phyloP scores from a whole-genome alignment of 2,797 vertebrate genomes.

The Sebastes nivosus region DNA sequence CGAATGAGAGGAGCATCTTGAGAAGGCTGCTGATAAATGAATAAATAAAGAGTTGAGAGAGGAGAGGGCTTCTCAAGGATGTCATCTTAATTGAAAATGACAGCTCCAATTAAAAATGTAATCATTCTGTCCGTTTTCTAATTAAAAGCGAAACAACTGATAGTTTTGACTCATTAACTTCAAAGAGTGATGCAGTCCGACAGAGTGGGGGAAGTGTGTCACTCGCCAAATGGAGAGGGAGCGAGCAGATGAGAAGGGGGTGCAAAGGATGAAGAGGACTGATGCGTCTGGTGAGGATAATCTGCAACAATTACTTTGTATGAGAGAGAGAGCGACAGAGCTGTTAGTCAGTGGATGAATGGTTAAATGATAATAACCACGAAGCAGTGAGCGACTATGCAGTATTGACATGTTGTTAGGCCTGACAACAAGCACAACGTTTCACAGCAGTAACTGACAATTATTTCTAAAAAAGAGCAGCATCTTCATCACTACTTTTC shows the following conservation, averaged over 20 bases:
- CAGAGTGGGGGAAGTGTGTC: conserved; percentile 62
- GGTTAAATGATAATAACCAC: conserved; percentile 38
- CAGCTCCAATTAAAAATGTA: conserved; percentile 88
- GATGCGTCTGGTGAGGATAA: conserved; percentile 33
- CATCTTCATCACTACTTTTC: conserved; percentile 14
- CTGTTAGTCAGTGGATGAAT: conserved; percentile 26
- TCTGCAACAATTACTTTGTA: conserved; percentile 50
- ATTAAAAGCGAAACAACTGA: conserved; percentile 84
- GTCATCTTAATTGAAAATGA: conserved; percentile 87
- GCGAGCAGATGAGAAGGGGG: conserved; percentile 29
- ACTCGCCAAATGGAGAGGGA: conserved; percentile 48
- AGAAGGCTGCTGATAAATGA: conserved; percentile 60
- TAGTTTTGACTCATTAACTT: conserved; percentile 88
- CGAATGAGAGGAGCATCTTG: conserved; percentile 50
- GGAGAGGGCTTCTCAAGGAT: conserved; percentile 75
- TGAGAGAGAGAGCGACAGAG: conserved; percentile 22
- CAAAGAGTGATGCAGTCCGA: conserved; percentile 74
- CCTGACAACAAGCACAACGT: conserved; percentile 22
- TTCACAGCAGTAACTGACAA: conserved; percentile 13
- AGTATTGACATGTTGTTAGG: conserved; percentile 23
- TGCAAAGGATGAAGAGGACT: conserved; percentile 38
- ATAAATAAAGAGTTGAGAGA: conserved; percentile 60
- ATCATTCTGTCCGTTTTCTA: conserved; percentile 85
- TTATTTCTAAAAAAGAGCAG: background rate
- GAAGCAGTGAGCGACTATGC: conserved; percentile 9